Evolutionary conservation across 2,113 vertebrate genomes (phyloP).

Genomic region (Notothenia rossii): DNA sequence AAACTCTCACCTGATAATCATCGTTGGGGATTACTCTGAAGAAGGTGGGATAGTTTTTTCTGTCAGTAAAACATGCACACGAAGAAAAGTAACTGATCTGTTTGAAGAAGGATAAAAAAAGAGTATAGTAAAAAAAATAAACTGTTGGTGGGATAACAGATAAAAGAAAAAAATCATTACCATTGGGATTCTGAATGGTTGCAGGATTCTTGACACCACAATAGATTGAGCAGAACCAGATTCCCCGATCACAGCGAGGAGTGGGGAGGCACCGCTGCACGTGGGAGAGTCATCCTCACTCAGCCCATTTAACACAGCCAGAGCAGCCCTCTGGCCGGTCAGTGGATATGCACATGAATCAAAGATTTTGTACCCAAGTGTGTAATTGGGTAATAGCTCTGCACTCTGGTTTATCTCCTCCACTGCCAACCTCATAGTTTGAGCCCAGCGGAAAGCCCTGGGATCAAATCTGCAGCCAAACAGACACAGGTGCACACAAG

Average conservation of each 20-base stretch:
- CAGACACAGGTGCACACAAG: not conserved
- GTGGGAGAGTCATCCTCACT: constrained; percentile 47
- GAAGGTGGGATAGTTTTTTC: constrained; percentile 80
- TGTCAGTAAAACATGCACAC: constrained; percentile 81
- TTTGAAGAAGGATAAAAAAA: constrained; percentile 11
- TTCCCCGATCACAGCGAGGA: constrained; percentile 81
- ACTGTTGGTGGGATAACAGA: not conserved
- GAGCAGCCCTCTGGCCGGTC: constrained; percentile 77
- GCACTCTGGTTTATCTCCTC: constrained; percentile 82
- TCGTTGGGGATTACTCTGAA: constrained; percentile 84
- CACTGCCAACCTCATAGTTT: constrained; percentile 82
- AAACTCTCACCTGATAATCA: constrained; percentile 79
- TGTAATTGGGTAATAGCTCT: constrained; percentile 74
- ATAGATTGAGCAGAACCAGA: constrained; percentile 84
- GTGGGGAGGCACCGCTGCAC: constrained; percentile 67
- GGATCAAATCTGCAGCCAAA: constrained; percentile 78
- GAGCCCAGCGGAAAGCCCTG: constrained; percentile 83
- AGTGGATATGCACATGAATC: constrained; percentile 84
- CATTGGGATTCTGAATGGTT: constrained; percentile 83
- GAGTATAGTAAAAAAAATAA: not conserved
- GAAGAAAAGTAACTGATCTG: constrained; percentile 85
- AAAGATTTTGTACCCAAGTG: constrained; percentile 83
- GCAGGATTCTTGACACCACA: constrained; percentile 82
- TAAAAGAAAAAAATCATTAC: constrained; percentile 44
- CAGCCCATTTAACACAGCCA: constrained; percentile 76